A percentile compares a stretch with the other conserved stretches of the same genome.
phyloP scores from a whole-genome alignment of 2,113 vertebrate genomes.

The Cairina moschata region DNA sequence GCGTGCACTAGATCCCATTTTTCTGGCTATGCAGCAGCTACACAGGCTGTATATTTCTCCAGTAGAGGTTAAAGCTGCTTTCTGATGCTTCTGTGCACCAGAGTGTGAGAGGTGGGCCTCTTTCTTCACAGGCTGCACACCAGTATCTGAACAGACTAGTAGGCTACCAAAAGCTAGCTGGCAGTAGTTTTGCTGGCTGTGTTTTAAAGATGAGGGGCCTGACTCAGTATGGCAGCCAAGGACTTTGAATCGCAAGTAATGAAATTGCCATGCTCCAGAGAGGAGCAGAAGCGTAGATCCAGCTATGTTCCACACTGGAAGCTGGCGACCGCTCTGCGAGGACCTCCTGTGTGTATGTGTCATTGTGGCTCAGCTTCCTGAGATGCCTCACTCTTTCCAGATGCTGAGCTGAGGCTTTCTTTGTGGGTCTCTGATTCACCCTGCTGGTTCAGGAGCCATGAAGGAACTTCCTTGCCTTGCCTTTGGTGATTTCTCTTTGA shows the following conservation, averaged over 20 bases:
- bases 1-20: rapidly evolving
- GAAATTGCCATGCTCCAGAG: not conserved
- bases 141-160: not conserved
- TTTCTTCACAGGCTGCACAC: not conserved
- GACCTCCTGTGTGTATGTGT: not conserved
- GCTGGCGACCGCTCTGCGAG: not conserved
- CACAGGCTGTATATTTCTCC: not conserved
- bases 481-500: not conserved
- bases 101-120: not conserved
- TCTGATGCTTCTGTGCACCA: not conserved
- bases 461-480: not conserved
- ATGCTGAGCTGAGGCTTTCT: not conserved
- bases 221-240: not conserved
- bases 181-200: not conserved
- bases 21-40: not conserved
- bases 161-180: not conserved
- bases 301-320: not conserved
- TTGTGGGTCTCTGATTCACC: not conserved
- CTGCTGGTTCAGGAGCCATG: not conserved
- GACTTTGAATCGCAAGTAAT: not conserved
- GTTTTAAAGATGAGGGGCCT: not conserved
- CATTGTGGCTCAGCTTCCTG: not conserved
- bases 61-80: not conserved
- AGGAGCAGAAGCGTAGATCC: not conserved
- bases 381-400: rapidly evolving